Conservation (phyloP, 2,888 invertebrate species). For the Temnothorax ravouxi region DNA sequence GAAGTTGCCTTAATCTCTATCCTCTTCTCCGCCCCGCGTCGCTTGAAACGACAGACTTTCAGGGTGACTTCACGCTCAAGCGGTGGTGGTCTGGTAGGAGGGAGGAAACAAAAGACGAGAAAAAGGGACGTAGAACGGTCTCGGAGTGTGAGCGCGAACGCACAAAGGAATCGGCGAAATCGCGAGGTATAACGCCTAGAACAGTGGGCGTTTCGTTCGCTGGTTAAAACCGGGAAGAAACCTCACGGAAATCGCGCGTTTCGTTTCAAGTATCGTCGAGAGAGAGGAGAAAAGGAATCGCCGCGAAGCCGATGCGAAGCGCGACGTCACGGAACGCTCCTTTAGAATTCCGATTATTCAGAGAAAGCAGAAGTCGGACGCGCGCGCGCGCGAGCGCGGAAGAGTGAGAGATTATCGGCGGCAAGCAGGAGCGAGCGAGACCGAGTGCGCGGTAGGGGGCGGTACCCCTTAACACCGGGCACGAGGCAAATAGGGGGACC, state of each 20-base stretch:
- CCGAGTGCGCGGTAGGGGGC: slow-evolving; percentile 80
- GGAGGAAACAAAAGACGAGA: slow-evolving; percentile 29
- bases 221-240: slow-evolving; percentile 14
- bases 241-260: slow-evolving; percentile 19
- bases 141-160: slow-evolving; percentile 2
- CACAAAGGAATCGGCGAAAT: slow-evolving; percentile 69
- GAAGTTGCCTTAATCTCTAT: slow-evolving; percentile 73
- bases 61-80: slow-evolving; percentile 69
- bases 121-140: slow-evolving; percentile 1
- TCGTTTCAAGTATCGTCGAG: slow-evolving; percentile 1
- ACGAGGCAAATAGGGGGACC: slow-evolving; percentile 81
- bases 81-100: not conserved
- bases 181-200: slow-evolving; percentile 53
- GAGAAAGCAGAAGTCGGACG: slow-evolving; percentile 46
- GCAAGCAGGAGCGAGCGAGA: slow-evolving; percentile 63
- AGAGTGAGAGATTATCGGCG: slow-evolving; percentile 61
- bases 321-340: slow-evolving; percentile 6
- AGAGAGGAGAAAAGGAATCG: not conserved
- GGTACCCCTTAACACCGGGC: slow-evolving; percentile 81
- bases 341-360: slow-evolving; percentile 39
- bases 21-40: slow-evolving; percentile 53
- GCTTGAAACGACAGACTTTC: slow-evolving; percentile 69
- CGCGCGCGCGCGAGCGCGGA: slow-evolving; percentile 15
- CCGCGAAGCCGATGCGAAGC: not conserved
- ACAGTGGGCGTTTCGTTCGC: slow-evolving; percentile 8